phyloP scores from a whole-genome alignment of 2,113 vertebrate genomes.

The Dermatemys mawii region DNA sequence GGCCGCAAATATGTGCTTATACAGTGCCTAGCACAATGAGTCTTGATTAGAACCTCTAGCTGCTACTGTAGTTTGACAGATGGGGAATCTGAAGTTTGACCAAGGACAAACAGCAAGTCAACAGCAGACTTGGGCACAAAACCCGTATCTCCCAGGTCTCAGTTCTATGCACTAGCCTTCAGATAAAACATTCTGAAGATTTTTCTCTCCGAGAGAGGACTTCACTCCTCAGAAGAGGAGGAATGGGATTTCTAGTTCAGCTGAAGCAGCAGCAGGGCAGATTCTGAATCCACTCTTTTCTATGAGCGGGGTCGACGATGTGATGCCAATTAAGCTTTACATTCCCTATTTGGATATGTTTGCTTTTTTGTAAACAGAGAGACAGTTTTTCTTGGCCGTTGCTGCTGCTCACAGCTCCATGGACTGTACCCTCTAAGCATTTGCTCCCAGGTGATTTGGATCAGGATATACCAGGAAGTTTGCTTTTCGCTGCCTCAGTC shows the following conservation, averaged over 20 bases:
- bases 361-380: slow-evolving; percentile 46
- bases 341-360: slow-evolving; percentile 19
- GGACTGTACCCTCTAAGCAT: slow-evolving; percentile 1
- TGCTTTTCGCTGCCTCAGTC: slow-evolving; percentile 69
- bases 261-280: not conserved
- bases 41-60: not conserved
- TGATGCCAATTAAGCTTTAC: not conserved
- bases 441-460: slow-evolving; percentile 62
- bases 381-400: slow-evolving; percentile 19
- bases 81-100: not conserved
- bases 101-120: not conserved
- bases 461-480: slow-evolving; percentile 73
- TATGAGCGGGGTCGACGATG: not conserved
- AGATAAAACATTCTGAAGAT: not conserved
- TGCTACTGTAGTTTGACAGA: not conserved
- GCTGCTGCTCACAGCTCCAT: not conserved
- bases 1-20: not conserved
- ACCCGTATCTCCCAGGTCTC: not conserved
- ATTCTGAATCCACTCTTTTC: not conserved
- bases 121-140: not conserved
- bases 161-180: not conserved
- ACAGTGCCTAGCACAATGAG: not conserved
- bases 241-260: not conserved
- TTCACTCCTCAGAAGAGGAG: not conserved
- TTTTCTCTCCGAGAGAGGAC: not conserved